These are phyloP conservation scores for Myoxocephalus aenaeus DNA, from an alignment of 2,797 vertebrate species.

Conservation along the genomic window DNA sequence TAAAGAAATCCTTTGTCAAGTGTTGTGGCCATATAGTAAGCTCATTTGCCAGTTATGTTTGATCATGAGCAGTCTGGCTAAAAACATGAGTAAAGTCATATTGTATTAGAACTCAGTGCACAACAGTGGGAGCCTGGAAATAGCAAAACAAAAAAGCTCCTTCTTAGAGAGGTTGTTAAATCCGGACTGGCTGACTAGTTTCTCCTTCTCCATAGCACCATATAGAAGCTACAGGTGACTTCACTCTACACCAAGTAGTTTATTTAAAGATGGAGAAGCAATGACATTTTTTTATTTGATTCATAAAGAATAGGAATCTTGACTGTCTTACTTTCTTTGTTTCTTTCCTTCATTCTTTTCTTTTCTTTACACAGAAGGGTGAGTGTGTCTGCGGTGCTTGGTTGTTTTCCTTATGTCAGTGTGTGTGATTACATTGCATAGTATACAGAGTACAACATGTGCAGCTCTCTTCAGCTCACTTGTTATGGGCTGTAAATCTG, in stretches of 20 bases:
- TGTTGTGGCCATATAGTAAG: neutral
- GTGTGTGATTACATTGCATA: slow-evolving; percentile 22
- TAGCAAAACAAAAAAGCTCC: neutral
- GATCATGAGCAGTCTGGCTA: slow-evolving; percentile 3
- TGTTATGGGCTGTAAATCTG: slow-evolving; percentile 60
- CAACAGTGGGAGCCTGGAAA: neutral
- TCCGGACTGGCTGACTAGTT: neutral
- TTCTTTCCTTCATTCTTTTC: neutral
- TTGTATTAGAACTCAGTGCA: neutral
- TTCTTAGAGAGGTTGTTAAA: neutral
- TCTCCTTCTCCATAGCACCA: neutral
- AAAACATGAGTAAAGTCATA: neutral
- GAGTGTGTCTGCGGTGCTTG: neutral
- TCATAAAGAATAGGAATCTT: neutral
- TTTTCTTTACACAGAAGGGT: neutral
- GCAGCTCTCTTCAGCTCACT: slow-evolving; percentile 37
- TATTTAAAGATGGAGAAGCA: neutral
- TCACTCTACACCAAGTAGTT: neutral
- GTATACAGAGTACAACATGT: slow-evolving; percentile 28
- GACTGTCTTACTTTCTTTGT: neutral
- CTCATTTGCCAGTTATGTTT: neutral
- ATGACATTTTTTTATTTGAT: neutral
- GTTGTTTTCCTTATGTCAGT: slow-evolving; percentile 3
- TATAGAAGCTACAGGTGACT: neutral
- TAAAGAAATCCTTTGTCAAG: neutral